A percentile compares a stretch with the other conserved stretches of the same genome.
Conservation (phyloP, 2,797 vertebrate species). For the Zalophus californianus region DNA sequence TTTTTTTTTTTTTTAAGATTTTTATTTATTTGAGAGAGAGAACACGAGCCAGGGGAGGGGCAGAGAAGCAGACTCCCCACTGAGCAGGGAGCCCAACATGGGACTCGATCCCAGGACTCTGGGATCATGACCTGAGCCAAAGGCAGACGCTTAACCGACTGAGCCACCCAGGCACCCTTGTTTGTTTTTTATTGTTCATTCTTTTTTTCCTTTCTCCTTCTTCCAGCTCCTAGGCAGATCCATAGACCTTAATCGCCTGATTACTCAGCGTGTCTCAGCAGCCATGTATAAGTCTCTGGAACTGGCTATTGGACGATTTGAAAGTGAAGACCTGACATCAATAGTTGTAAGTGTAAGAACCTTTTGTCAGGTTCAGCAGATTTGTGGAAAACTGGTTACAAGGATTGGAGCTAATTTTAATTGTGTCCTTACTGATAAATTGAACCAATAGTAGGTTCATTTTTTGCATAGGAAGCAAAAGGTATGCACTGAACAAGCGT, state of each 20-base stretch:
- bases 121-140: neutral
- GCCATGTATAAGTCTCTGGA: slow-evolving; percentile 97
- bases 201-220: neutral
- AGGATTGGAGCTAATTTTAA: neutral
- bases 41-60: neutral
- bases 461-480: neutral
- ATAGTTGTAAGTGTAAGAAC: slow-evolving; percentile 91
- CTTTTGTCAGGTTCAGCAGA: neutral
- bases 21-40: neutral
- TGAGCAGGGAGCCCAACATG: neutral
- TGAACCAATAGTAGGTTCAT: neutral
- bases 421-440: neutral
- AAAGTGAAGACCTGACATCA: slow-evolving; percentile 98
- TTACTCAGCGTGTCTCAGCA: slow-evolving; percentile 97
- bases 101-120: neutral
- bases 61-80: neutral
- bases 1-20: too few species aligned
- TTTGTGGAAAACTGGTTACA: neutral
- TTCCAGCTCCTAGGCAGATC: slow-evolving; percentile 96
- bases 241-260: slow-evolving; percentile 97
- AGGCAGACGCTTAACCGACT: neutral
- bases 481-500: neutral
- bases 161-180: neutral
- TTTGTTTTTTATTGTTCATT: neutral
- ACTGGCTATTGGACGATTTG: slow-evolving; percentile 96